Conservation (phyloP, 2,797 vertebrate genomes). For the Poecile montanus region DNA sequence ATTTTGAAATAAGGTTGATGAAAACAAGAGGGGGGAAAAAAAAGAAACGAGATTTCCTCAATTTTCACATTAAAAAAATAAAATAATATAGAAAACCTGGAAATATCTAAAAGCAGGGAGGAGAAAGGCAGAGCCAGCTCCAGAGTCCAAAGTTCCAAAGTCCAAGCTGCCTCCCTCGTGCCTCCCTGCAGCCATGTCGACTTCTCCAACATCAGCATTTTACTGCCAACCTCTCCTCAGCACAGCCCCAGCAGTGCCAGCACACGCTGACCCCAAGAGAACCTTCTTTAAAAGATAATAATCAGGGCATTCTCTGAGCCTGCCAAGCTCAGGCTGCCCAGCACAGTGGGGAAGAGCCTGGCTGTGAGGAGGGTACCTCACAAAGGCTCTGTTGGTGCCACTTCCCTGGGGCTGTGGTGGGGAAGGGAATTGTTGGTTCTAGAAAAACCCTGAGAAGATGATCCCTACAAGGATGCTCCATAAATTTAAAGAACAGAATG, state of each 20-base stretch:
- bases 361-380: fast-evolving
- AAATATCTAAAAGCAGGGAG: background rate
- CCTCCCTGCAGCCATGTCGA: background rate
- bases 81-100: background rate
- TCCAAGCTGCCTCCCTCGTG: background rate
- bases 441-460: background rate
- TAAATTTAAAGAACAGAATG: background rate
- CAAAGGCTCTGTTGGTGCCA: background rate
- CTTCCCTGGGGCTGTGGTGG: background rate
- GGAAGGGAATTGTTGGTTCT: background rate
- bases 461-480: background rate
- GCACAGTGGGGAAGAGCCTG: background rate
- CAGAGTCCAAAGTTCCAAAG: slow-evolving; percentile 12
- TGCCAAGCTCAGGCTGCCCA: background rate
- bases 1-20: background rate
- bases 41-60: background rate
- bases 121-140: background rate
- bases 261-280: background rate
- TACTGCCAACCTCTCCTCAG: background rate
- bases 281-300: background rate
- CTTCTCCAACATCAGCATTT: background rate
- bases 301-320: background rate
- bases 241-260: background rate
- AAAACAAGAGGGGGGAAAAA: fast-evolving
- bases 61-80: background rate